phyloP scores from a whole-genome alignment of 2,113 vertebrate genomes.

The Chinchilla lanigera region DNA sequence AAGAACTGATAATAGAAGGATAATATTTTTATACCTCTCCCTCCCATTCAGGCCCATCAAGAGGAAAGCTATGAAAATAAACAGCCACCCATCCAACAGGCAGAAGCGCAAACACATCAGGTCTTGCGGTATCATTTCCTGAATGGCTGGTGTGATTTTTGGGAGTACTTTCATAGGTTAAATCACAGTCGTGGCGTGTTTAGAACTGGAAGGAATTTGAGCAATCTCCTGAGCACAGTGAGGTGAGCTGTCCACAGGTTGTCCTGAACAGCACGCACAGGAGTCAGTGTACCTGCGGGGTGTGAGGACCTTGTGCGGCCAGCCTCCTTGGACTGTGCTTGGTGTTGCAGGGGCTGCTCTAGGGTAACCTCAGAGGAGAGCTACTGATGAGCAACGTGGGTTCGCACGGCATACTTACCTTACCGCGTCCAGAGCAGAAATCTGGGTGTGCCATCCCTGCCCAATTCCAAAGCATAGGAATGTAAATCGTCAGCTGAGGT shows the following conservation, averaged over 20 bases:
- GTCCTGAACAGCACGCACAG: background rate
- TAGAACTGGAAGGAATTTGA: constrained; percentile 47
- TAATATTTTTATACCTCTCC: constrained; percentile 61
- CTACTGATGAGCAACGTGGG: background rate
- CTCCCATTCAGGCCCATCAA: background rate
- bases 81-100: constrained; percentile 18
- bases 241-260: no score
- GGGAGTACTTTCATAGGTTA: constrained; percentile 47
- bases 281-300: background rate
- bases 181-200: constrained; percentile 51
- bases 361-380: background rate
- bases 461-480: background rate
- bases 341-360: background rate
- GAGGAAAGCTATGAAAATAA: constrained; percentile 73
- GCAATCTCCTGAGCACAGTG: background rate
- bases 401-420: background rate
- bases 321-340: background rate
- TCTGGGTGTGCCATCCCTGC: background rate
- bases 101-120: constrained; percentile 36
- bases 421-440: background rate
- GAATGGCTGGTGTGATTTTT: constrained; percentile 5
- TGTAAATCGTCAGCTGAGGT: background rate
- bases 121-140: constrained; percentile 42
- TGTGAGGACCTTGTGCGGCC: background rate
- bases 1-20: constrained; percentile 69